Percentiles rank a stretch among this genome's conserved stretches.
Conservation (phyloP, 2,113 vertebrate species). For the Nerophis lumbriciformis region DNA sequence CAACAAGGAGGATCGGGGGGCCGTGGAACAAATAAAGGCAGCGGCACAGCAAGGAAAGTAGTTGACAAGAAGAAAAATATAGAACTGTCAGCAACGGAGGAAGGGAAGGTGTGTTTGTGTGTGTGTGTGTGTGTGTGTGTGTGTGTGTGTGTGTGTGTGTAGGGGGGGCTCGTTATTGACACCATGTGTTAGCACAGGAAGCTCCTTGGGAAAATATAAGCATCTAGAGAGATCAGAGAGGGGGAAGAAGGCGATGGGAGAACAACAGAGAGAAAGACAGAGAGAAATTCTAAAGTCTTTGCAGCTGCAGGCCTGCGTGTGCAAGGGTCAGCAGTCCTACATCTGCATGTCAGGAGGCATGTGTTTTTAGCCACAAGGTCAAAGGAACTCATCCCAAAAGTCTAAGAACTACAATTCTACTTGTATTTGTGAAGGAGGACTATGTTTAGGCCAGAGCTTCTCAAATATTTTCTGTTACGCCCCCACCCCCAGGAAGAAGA, state of each 20-base stretch:
- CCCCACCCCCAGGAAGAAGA: too few species aligned
- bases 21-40: slow-evolving; percentile 26
- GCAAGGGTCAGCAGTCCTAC: slow-evolving; percentile 28
- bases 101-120: slow-evolving; percentile 22
- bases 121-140: slow-evolving; percentile 9
- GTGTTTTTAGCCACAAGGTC: slow-evolving; percentile 35
- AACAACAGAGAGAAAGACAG: slow-evolving; percentile 20
- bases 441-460: too few species aligned
- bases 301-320: slow-evolving; percentile 47
- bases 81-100: slow-evolving; percentile 39
- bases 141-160: slow-evolving; percentile 14
- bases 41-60: slow-evolving; percentile 23
- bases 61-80: slow-evolving; percentile 19
- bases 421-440: neutral
- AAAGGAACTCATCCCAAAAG: slow-evolving; percentile 26
- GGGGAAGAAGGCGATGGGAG: slow-evolving; percentile 31
- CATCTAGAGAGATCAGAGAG: slow-evolving; percentile 55
- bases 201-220: slow-evolving; percentile 56
- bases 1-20: slow-evolving; percentile 1
- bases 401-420: neutral
- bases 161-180: slow-evolving; percentile 56
- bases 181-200: slow-evolving; percentile 70
- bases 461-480: too few species aligned
- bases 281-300: slow-evolving; percentile 26
- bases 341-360: slow-evolving; percentile 41